Evolutionary conservation across 2,888 invertebrate species (phyloP), one percentile per base, ranked within the genome.

Genomic region (Synergus laeviventris): DNA sequence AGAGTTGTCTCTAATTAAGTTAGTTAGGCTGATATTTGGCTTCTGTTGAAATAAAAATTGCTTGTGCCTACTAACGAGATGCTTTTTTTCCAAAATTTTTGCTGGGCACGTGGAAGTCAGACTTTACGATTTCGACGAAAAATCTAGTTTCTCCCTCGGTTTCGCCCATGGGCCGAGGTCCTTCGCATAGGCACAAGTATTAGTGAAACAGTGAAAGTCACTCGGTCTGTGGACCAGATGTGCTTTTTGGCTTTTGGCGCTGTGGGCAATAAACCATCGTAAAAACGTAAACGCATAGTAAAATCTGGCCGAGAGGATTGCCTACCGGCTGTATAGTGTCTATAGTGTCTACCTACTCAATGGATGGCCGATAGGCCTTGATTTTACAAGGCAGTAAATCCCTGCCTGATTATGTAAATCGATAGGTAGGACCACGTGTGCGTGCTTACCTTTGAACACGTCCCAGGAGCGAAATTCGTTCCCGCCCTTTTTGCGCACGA

Each of bases 201-300:
- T 56, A 56, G 56, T 56, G 21, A 56, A 45, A 31, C 66, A 9
- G 45, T 45, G 45, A 66, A 70, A 70, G 45, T 31, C 24, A 31
- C 31, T 78, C 79, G 79, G 85, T 87, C 87, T 87, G 87, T 80
- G 78, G 79, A 77, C 87, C 87, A 88, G 88, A 88, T 88, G 88
- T 88, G 80, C 38, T 56, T 59, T 70, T 70, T 70, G 45, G 45
- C 21, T 70, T 70, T 49, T 70, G 49, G n/a, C 21, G 56, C 49
- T 70, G 39, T 64, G 42, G 66, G 42, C 24, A 42, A 14, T 16
- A 70, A 70, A 49, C n/a, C n/a, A 14, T 70, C 36, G 45, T 70
- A 49, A 70, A 70, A 38, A 42, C 45, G 42, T 66, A 24, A 66
- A 66, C 39, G 45, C 45, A 64, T 39, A 42, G 21, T 39, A 5